phyloP scores from a whole-genome alignment of 2,797 vertebrate genomes.

The Champsocephalus gunnari region DNA sequence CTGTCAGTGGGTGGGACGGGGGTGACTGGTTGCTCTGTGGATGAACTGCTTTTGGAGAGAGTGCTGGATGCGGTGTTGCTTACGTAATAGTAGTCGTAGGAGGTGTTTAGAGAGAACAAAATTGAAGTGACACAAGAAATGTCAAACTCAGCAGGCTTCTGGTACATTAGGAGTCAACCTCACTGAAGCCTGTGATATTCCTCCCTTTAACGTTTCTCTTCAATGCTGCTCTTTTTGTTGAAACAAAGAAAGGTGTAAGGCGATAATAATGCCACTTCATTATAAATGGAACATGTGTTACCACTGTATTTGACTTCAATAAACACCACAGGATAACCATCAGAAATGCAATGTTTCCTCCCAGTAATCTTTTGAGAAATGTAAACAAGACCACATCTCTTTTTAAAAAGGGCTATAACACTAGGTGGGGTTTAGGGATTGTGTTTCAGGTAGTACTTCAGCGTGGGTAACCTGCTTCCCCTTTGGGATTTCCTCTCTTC shows the following conservation, averaged over 20 bases:
- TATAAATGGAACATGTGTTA: constrained; percentile 12
- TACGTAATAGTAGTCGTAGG: constrained; percentile 61
- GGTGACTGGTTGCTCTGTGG: constrained; percentile 48
- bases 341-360: background rate
- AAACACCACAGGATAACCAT: constrained; percentile 1
- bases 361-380: constrained; percentile 6
- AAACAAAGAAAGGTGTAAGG: background rate
- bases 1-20: constrained; percentile 67
- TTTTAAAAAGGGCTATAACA: background rate
- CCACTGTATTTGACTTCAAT: background rate
- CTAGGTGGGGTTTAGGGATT: constrained; percentile 27
- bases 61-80: constrained; percentile 48
- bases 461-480: constrained; percentile 73
- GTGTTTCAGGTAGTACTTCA: constrained; percentile 68
- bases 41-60: constrained; percentile 42
- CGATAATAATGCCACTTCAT: background rate
- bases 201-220: background rate
- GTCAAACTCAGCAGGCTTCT: constrained; percentile 56
- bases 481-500: constrained; percentile 55
- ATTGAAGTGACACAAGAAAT: constrained; percentile 54
- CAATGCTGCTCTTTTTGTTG: background rate
- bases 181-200: constrained; percentile 19
- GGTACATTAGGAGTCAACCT: constrained; percentile 38
- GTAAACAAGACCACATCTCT: constrained; percentile 2
- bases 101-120: constrained; percentile 46